These are phyloP conservation scores for Phenacoccus solenopsis DNA, from an alignment of 1,140 invertebrate genomes.

Conservation along the genomic window DNA sequence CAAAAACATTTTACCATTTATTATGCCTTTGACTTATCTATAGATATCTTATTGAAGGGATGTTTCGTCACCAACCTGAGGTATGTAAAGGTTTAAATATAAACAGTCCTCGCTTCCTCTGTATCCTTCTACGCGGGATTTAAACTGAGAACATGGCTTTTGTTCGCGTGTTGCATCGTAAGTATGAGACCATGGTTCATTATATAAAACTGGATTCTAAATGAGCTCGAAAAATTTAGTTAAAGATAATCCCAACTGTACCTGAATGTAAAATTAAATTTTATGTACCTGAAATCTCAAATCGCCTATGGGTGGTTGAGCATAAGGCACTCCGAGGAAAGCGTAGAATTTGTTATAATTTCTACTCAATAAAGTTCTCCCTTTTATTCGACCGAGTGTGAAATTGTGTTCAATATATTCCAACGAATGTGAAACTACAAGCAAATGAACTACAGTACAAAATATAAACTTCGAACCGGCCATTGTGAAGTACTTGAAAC, in stretches of 20 bases:
- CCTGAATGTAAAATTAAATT: not conserved
- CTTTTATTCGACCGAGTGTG: slow-evolving; percentile 33
- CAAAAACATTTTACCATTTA: too few relatives aligned
- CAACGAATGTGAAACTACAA: not conserved
- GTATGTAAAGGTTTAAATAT: slow-evolving; percentile 32
- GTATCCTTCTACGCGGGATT: not conserved
- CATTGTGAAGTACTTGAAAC: too few relatives aligned
- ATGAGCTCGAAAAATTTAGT: not conserved
- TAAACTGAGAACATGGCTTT: slow-evolving; percentile 12
- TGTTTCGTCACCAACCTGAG: slow-evolving; percentile 20
- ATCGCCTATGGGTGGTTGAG: slow-evolving; percentile 45
- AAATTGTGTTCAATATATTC: too few relatives aligned
- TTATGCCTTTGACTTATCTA: too few relatives aligned
- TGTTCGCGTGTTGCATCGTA: slow-evolving; percentile 18
- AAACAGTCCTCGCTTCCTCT: slow-evolving; percentile 33
- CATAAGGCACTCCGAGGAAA: slow-evolving; percentile 53
- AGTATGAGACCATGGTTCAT: slow-evolving; percentile 15
- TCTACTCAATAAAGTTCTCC: slow-evolving; percentile 33
- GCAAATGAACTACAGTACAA: too few relatives aligned
- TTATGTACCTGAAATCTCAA: slow-evolving; percentile 40
- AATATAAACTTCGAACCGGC: too few relatives aligned
- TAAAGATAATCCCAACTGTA: not conserved
- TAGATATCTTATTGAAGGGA: too few relatives aligned
- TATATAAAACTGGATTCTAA: not conserved
- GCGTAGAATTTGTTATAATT: slow-evolving; percentile 38